These are phyloP conservation scores for Plebejus melissa DNA, from an alignment of 2,888 invertebrate genomes.

Conservation along the genomic window DNA sequence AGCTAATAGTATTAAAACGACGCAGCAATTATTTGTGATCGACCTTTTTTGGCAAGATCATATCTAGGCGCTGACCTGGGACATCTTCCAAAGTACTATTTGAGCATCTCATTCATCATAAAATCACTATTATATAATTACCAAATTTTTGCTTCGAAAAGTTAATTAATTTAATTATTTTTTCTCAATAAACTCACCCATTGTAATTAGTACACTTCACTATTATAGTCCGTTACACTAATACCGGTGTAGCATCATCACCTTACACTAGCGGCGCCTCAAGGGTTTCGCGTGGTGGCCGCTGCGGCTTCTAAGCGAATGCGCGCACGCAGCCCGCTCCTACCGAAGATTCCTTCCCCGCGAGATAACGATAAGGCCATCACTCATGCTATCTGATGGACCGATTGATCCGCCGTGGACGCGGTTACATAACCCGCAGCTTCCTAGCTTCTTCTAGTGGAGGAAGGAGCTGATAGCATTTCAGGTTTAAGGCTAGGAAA, in stretches of 20 bases:
- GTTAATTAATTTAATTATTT: slow-evolving; percentile 14
- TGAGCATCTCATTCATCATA: neutral
- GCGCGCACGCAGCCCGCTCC: slow-evolving; percentile 54
- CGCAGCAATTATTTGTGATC: no score
- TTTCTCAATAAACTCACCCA: slow-evolving; percentile 56
- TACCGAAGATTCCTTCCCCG: slow-evolving; percentile 67
- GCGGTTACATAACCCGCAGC: neutral
- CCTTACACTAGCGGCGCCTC: slow-evolving; percentile 56
- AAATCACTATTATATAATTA: neutral
- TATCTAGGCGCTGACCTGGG: no score
- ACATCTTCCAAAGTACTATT: no score
- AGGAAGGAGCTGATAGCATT: neutral
- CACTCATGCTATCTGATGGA: slow-evolving; percentile 69
- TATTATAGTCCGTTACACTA: slow-evolving; percentile 64
- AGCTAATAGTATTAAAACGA: no score
- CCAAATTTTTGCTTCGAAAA: neutral
- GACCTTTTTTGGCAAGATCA: no score
- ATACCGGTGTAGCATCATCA: slow-evolving; percentile 69
- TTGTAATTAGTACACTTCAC: slow-evolving; percentile 64
- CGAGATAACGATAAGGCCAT: slow-evolving; percentile 73
- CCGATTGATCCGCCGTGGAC: slow-evolving; percentile 51
- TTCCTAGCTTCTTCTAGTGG: neutral
- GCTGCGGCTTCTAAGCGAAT: slow-evolving; percentile 74
- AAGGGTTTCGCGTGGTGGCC: slow-evolving; percentile 70
- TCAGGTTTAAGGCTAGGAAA: neutral